Percentiles rank a stretch among this genome's conserved stretches.
These are phyloP conservation scores for Coccyzus lansbergi DNA, from an alignment of 2,797 vertebrate species.

Conservation along the genomic window DNA sequence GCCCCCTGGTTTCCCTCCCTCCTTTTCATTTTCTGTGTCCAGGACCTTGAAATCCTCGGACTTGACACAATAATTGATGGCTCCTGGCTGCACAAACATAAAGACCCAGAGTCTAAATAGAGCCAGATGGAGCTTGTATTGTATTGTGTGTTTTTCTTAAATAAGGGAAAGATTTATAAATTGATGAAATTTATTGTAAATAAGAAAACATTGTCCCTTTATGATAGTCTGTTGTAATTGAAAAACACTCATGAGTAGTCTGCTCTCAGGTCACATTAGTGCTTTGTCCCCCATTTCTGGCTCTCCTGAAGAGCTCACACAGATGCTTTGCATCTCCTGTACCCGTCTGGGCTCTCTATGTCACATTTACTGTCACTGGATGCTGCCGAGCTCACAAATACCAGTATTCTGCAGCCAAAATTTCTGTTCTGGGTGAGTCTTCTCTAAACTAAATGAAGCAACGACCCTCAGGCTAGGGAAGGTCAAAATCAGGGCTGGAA, in stretches of 20 bases:
- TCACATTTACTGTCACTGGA: not conserved
- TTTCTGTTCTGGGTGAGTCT: not conserved
- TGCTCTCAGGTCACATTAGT: constrained; percentile 20
- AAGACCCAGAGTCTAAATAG: constrained; percentile 27
- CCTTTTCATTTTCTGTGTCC: constrained; percentile 39
- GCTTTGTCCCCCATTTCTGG: constrained; percentile 28
- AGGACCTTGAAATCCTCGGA: constrained; percentile 19
- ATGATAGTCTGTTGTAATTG: constrained; percentile 23
- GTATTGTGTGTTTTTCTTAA: constrained; percentile 45
- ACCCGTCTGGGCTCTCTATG: not conserved
- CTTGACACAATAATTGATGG: constrained; percentile 7
- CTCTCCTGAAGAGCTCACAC: constrained; percentile 34
- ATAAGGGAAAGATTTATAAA: constrained; percentile 50
- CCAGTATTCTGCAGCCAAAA: not conserved
- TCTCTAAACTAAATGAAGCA: not conserved
- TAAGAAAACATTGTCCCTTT: constrained; percentile 26
- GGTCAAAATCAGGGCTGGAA: not conserved
- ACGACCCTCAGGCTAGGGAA: not conserved
- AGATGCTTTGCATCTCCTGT: constrained; percentile 37
- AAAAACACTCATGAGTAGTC: constrained; percentile 1
- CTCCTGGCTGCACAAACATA: constrained; percentile 38
- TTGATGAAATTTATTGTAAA: constrained; percentile 51
- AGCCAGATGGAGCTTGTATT: constrained; percentile 50
- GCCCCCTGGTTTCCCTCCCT: not conserved
- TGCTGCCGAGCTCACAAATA: not conserved